A percentile compares a stretch with the other conserved stretches of the same genome.
Conservation (phyloP, 2,797 vertebrate genomes). For the Melanotaenia nigrans region DNA sequence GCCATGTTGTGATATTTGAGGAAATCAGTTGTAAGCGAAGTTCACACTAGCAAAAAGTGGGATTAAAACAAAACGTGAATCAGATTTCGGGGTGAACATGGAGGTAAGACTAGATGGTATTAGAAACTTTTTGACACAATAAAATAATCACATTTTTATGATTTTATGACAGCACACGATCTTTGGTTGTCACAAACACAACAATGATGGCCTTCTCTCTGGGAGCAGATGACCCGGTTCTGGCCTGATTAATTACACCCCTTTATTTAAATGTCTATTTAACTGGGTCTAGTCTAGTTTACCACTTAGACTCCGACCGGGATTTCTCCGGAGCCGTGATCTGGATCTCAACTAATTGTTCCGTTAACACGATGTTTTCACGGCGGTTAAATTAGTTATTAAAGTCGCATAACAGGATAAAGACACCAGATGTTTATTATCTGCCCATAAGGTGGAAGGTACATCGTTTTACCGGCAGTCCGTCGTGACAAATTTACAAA, state of each 20-base stretch:
- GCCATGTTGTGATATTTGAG: conserved; percentile 76
- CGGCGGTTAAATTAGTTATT: background rate
- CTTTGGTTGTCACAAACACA: conserved; percentile 54
- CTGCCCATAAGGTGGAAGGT: background rate
- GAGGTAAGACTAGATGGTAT: conserved; percentile 80
- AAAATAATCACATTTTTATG: conserved; percentile 19
- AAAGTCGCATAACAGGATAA: background rate
- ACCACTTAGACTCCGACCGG: background rate
- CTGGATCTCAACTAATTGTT: background rate
- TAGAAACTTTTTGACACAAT: conserved; percentile 35
- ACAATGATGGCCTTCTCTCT: conserved; percentile 36
- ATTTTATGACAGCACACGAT: conserved; percentile 34
- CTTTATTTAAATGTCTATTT: background rate
- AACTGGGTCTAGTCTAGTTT: background rate
- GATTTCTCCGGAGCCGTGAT: background rate
- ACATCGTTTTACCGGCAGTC: background rate
- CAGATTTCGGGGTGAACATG: conserved; percentile 77
- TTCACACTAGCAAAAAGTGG: conserved; percentile 71
- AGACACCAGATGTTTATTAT: background rate
- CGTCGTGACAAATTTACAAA: background rate
- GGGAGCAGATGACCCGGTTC: conserved; percentile 21
- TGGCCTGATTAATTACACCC: background rate
- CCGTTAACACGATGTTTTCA: background rate
- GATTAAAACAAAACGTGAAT: conserved; percentile 63
- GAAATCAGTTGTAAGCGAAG: conserved; percentile 78